These are phyloP conservation scores for Leptodactylus fallax DNA, from an alignment of 2,797 vertebrate species.

Conservation along the genomic window DNA sequence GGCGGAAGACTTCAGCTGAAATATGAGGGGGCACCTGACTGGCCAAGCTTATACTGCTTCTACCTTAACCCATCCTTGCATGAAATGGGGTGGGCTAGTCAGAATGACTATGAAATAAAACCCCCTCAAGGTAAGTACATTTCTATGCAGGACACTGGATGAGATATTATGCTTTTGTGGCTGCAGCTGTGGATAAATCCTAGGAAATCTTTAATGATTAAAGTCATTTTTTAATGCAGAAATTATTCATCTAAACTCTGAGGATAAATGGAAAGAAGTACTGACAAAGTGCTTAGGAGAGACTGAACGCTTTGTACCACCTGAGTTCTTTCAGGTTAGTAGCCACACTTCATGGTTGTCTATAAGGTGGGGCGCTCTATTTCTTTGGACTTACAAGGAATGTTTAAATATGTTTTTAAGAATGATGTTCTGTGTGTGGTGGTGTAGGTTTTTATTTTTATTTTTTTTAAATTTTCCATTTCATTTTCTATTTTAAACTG, in stretches of 20 bases:
- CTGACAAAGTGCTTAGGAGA: slow-evolving; percentile 82
- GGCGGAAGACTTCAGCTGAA: slow-evolving; percentile 89
- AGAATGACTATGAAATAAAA: slow-evolving; percentile 83
- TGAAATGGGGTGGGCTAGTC: slow-evolving; percentile 90
- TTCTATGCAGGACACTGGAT: neutral
- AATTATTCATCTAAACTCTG: slow-evolving; percentile 82
- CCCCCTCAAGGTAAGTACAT: slow-evolving; percentile 85
- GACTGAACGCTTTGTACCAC: slow-evolving; percentile 82
- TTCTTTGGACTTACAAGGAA: no score
- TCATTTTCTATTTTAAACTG: no score
- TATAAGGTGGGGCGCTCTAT: no score
- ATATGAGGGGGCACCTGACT: slow-evolving; percentile 84
- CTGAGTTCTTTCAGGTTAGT: slow-evolving; percentile 89
- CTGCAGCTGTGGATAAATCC: neutral
- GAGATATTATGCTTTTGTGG: neutral
- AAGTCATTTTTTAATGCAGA: slow-evolving; percentile 73
- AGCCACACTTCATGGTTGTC: no score
- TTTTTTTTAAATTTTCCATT: no score
- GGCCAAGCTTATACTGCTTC: slow-evolving; percentile 86
- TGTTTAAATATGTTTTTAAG: no score
- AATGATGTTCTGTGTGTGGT: no score
- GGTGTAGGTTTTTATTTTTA: no score
- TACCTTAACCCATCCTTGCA: slow-evolving; percentile 94
- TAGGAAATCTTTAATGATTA: neutral
- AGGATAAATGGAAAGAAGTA: slow-evolving; percentile 90